phyloP scores from a whole-genome alignment of 2,113 vertebrate genomes.

The Corynorhinus townsendii region DNA sequence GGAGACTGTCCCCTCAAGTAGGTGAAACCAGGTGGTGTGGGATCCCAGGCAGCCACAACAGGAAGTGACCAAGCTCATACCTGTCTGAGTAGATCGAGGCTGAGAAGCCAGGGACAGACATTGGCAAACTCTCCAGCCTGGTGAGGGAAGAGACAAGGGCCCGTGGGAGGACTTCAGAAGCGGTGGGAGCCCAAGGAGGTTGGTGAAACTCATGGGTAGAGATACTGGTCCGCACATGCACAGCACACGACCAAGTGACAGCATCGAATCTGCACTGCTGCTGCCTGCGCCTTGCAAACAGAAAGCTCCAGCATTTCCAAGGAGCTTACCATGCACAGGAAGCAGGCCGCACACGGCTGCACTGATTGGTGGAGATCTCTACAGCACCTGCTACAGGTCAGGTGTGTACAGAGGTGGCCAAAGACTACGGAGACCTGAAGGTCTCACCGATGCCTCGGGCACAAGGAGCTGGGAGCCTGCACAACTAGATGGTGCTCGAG shows the following conservation, averaged over 20 bases:
- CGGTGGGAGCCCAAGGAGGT: neutral
- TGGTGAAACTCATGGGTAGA: neutral
- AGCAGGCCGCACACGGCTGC: neutral
- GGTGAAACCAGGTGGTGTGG: neutral
- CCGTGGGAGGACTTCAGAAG: neutral
- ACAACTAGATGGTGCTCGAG: neutral
- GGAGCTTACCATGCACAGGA: neutral
- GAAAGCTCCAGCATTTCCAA: neutral
- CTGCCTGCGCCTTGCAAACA: neutral
- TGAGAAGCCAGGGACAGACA: neutral
- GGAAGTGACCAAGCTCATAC: neutral
- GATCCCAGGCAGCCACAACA: neutral
- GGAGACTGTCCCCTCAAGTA: neutral
- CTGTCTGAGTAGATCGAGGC: neutral
- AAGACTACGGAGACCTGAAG: neutral
- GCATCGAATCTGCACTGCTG: too few species aligned
- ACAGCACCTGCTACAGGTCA: neutral
- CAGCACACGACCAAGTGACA: too few species aligned
- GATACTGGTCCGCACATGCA: neutral
- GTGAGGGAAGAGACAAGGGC: neutral
- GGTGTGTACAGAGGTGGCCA: neutral
- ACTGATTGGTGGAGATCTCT: neutral
- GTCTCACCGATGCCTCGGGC: neutral
- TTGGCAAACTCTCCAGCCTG: neutral
- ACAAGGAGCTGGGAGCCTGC: neutral